Evolutionary conservation across 2,113 vertebrate genomes (phyloP).

Genomic region (Miniopterus natalensis): DNA sequence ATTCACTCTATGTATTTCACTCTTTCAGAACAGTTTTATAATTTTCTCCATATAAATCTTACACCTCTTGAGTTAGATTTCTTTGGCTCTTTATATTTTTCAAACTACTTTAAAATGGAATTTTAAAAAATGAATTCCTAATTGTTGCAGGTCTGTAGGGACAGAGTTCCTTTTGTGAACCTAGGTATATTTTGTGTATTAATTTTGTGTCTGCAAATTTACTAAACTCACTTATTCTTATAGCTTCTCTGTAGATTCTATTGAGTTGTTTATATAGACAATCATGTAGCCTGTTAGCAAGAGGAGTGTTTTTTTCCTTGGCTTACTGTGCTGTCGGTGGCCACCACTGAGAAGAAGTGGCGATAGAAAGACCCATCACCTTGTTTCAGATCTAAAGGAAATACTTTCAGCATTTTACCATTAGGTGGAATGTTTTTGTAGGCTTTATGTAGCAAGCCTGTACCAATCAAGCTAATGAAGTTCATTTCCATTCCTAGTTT

Average conservation of each 20-base stretch:
- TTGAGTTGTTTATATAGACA: neutral
- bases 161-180: neutral
- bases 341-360: neutral
- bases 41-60: slow-evolving; percentile 14
- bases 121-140: slow-evolving; percentile 54
- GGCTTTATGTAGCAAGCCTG: neutral
- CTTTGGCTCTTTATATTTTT: neutral
- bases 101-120: slow-evolving; percentile 26
- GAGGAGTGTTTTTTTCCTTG: neutral
- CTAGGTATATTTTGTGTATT: neutral
- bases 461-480: neutral
- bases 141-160: neutral
- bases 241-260: neutral
- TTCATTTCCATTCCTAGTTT: neutral
- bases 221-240: neutral
- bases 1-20: neutral
- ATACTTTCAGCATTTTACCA: neutral
- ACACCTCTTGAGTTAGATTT: slow-evolving; percentile 20
- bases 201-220: slow-evolving; percentile 6
- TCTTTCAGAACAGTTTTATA: neutral
- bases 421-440: neutral
- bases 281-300: neutral
- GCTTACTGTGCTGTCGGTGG: neutral
- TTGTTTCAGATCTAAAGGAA: slow-evolving; percentile 1
- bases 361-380: neutral